Percentiles rank a stretch among this genome's conserved stretches.
Evolutionary conservation across 2,113 vertebrate species (phyloP).

Genomic region (Falco punctatus): DNA sequence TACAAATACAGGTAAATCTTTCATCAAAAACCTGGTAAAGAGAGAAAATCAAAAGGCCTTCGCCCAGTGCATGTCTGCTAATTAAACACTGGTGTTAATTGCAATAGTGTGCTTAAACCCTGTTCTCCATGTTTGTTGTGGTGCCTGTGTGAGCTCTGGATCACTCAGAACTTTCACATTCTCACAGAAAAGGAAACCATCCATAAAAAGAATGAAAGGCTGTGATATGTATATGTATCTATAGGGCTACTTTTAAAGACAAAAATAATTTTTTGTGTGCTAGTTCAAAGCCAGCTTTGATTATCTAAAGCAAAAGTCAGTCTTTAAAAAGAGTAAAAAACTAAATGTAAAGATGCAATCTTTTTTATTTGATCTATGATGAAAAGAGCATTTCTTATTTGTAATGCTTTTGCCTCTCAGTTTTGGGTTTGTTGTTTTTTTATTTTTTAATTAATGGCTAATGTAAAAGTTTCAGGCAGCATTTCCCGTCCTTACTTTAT

Average conservation of each 20-base stretch:
- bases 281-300: slow-evolving; percentile 67
- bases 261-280: background rate
- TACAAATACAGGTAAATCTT: background rate
- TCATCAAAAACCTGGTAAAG: slow-evolving; percentile 32
- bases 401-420: background rate
- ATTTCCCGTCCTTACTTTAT: slow-evolving; percentile 50
- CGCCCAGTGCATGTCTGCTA: slow-evolving; percentile 21
- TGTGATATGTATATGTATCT: slow-evolving; percentile 6
- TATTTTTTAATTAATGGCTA: background rate
- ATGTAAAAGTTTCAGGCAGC: slow-evolving; percentile 16
- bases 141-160: background rate
- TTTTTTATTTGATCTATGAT: slow-evolving; percentile 56
- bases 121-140: background rate
- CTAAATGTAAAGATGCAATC: slow-evolving; percentile 31
- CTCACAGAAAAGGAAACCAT: slow-evolving; percentile 43
- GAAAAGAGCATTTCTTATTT: slow-evolving; percentile 51
- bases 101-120: background rate
- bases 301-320: slow-evolving; percentile 52
- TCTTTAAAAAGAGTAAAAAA: slow-evolving; percentile 43
- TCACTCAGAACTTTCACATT: slow-evolving; percentile 36
- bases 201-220: slow-evolving; percentile 54
- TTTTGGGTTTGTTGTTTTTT: background rate
- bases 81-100: slow-evolving; percentile 50
- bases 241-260: slow-evolving; percentile 57
- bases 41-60: slow-evolving; percentile 27